These are phyloP conservation scores for Alentia gelatinosa DNA, from an alignment of 2,888 invertebrate species.

Conservation along the genomic window DNA sequence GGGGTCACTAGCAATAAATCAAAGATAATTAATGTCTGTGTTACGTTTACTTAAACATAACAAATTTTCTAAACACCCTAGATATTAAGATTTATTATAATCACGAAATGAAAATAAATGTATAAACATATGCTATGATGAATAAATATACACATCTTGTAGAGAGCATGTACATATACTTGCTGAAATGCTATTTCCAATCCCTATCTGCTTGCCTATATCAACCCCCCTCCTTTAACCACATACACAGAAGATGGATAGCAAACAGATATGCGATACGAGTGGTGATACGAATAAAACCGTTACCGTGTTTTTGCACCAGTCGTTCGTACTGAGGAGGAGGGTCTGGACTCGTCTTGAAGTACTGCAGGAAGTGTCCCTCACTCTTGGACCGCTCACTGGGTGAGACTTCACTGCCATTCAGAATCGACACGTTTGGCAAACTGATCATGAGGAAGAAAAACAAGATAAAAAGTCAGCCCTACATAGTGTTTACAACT, in stretches of 20 bases:
- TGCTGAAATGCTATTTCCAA: not conserved
- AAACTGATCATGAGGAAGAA: no score
- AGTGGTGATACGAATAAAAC: no score
- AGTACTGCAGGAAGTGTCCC: slow-evolving; percentile 70
- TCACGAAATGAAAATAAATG: not conserved
- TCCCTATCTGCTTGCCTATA: not conserved
- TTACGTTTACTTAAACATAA: no score
- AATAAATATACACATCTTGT: not conserved
- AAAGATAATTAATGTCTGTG: no score
- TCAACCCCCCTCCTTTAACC: no score
- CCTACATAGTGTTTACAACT: no score
- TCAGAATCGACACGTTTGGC: slow-evolving; percentile 71
- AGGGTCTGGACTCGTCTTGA: slow-evolving; percentile 67
- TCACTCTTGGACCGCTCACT: slow-evolving; percentile 74
- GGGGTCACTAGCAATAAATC: no score
- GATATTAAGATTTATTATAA: no score
- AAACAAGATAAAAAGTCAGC: no score
- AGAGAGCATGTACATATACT: not conserved
- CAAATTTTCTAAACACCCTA: no score
- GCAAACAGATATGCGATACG: no score
- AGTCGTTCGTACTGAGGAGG: slow-evolving; percentile 66
- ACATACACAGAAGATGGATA: no score
- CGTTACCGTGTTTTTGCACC: slow-evolving; percentile 6
- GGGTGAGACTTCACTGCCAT: slow-evolving; percentile 72
- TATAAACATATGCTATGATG: not conserved